These are phyloP conservation scores for Hyla sarda DNA, from an alignment of 2,113 vertebrate species.

Conservation along the genomic window DNA sequence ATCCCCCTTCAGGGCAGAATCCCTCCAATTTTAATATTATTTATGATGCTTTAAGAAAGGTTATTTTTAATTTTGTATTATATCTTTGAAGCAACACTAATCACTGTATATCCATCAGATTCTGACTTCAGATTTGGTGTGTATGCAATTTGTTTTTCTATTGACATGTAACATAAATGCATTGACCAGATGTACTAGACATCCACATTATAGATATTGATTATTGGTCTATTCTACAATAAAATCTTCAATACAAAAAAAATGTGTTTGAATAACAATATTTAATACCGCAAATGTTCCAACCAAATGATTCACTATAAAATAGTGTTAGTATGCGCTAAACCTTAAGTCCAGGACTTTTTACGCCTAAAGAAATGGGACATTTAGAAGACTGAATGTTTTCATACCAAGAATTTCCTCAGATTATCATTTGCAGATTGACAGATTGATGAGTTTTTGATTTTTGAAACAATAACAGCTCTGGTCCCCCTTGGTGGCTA, in stretches of 20 bases:
- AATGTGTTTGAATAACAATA: not conserved
- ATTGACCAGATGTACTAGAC: not conserved
- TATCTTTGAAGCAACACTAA: not conserved
- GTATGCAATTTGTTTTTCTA: not conserved
- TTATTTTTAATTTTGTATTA: too few species aligned
- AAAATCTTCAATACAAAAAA: not conserved
- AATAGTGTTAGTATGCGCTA: not conserved
- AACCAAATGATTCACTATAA: not conserved
- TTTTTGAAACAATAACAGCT: slow-evolving; percentile 79
- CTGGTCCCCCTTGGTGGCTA: slow-evolving; percentile 68
- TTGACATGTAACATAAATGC: not conserved
- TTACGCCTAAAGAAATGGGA: not conserved
- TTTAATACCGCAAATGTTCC: not conserved
- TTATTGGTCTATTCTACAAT: not conserved
- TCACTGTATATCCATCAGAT: too few species aligned
- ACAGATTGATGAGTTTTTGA: slow-evolving; percentile 80
- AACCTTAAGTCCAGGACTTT: not conserved
- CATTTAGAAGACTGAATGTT: slow-evolving; percentile 22
- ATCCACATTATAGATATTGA: not conserved
- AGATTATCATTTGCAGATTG: slow-evolving; percentile 66
- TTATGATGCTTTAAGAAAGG: too few species aligned
- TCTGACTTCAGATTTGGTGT: not conserved
- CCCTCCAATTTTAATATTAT: too few species aligned
- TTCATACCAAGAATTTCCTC: slow-evolving; percentile 72
- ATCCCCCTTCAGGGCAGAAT: too few species aligned